Evolutionary conservation across 2,113 vertebrate species (phyloP).

Genomic region (Sceloporus undulatus): DNA sequence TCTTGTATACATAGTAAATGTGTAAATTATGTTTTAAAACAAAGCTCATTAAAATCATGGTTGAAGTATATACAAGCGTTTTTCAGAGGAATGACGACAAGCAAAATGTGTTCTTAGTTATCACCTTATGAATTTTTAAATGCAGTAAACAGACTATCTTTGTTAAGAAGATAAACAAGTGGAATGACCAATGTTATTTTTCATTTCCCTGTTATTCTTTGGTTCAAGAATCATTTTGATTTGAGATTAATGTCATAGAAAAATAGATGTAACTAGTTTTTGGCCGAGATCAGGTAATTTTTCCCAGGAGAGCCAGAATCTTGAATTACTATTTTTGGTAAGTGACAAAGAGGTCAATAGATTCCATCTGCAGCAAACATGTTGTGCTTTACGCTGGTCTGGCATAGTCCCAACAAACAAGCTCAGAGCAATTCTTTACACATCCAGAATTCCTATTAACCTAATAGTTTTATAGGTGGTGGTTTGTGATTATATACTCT

Average conservation of each 20-base stretch:
- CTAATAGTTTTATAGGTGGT: not conserved
- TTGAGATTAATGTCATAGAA: slow-evolving; percentile 28
- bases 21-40: not conserved
- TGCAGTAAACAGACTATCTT: not conserved
- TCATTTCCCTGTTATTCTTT: not conserved
- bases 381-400: slow-evolving; percentile 38
- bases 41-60: not conserved
- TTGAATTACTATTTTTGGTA: slow-evolving; percentile 63
- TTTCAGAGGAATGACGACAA: not conserved
- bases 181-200: not conserved
- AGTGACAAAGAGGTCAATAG: slow-evolving; percentile 44
- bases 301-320: slow-evolving; percentile 28
- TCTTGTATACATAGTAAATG: not conserved
- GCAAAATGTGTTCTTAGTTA: not conserved
- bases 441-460: slow-evolving; percentile 16
- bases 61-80: not conserved
- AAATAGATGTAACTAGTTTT: slow-evolving; percentile 39
- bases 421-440: slow-evolving; percentile 44
- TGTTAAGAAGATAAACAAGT: not conserved
- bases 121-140: not conserved
- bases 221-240: not conserved
- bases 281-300: slow-evolving; percentile 47
- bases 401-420: slow-evolving; percentile 21
- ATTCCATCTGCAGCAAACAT: slow-evolving; percentile 54
- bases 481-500: slow-evolving; percentile 26